These are phyloP conservation scores for Percopsis transmontana DNA, from an alignment of 2,113 vertebrate genomes.

Conservation along the genomic window DNA sequence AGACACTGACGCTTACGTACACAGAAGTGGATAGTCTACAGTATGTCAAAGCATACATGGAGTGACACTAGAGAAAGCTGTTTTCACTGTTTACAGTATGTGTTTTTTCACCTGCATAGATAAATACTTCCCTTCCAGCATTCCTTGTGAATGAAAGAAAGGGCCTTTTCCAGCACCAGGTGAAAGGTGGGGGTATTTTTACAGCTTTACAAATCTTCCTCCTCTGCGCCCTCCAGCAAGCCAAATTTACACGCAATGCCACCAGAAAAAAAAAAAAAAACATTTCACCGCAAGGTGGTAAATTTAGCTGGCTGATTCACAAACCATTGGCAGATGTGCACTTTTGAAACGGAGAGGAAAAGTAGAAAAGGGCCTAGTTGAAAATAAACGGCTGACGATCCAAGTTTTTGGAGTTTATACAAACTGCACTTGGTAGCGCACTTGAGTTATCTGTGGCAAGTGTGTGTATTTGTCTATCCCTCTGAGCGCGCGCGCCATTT, in stretches of 20 bases:
- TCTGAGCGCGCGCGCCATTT: constrained; percentile 20
- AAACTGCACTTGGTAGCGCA: constrained; percentile 56
- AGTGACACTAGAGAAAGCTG: constrained; percentile 42
- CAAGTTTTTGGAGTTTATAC: constrained; percentile 67
- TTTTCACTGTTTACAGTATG: constrained; percentile 41
- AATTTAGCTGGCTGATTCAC: constrained; percentile 78
- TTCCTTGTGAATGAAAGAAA: constrained; percentile 67
- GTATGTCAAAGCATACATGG: constrained; percentile 37
- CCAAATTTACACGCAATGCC: constrained; percentile 74
- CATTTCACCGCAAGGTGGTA: constrained; percentile 75
- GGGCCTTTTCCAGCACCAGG: constrained; percentile 62
- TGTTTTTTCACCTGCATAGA: constrained; percentile 59
- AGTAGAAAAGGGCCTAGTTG: constrained; percentile 60
- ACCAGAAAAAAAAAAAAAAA: constrained; percentile 62
- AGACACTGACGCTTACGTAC: constrained; percentile 25
- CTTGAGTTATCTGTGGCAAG: constrained; percentile 54
- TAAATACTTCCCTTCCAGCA: constrained; percentile 63
- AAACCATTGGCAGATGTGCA: constrained; percentile 80
- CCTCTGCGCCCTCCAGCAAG: constrained; percentile 53
- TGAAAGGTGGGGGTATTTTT: constrained; percentile 74
- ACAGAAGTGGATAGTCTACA: constrained; percentile 36
- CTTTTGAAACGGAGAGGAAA: constrained; percentile 56
- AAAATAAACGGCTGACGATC: constrained; percentile 73
- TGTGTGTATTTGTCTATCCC: constrained; percentile 15
- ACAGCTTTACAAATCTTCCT: constrained; percentile 73